Base-by-base conservation (phyloP, 2,888 invertebrate genomes). In the Neelides folsomi region DNA sequence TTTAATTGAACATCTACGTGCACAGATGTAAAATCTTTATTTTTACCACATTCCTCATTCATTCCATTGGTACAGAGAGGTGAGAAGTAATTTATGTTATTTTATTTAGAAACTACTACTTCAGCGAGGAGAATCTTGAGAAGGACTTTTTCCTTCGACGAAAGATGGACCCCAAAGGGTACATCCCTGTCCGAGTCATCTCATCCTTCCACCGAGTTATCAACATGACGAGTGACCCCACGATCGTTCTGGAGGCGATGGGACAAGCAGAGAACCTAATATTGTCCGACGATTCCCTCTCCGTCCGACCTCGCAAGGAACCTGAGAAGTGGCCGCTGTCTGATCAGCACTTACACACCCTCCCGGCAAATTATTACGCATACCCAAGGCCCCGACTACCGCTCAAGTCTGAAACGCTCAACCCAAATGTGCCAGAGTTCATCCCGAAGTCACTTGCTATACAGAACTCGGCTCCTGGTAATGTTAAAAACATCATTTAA, bases 71-170 rank as follows among this genome's bases (percentile, higher is more conserved):
- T n/a, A n/a, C n/a, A n/a, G n/a, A n/a, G n/a, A n/a, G 37, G 9
- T n/a, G n/a, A 27, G 27, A 8, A 39, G 3, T 7, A 27, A 39
- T 39, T 5, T n/a, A 8, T 49, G 34, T 49, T 36, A 42, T 16
- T 5, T 41, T 4, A 5, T 74, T 39, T 77, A 95, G 94, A 69
- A 97, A 97, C 74, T 97, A 97, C 75, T 97, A 97, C 79, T 97
- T 97, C 76, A 92, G 93, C 66, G 83, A 86, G 61, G 93, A 93
- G 68, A 97, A 97, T 75, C 75, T 97, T 50, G 80, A 85, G 65
- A 81, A 88, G 66, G 97, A 97, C 70, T 90, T 95, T 75, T 98
- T 92, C 76, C 77, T 98, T 62, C 81, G 97, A 35, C 81, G 94
- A 66, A 92, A 93, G 77, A 97, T 97, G 97, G 86, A 90, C 66